Base-by-base conservation (phyloP, 2,797 vertebrate genomes). In the Labroides dimidiatus region DNA sequence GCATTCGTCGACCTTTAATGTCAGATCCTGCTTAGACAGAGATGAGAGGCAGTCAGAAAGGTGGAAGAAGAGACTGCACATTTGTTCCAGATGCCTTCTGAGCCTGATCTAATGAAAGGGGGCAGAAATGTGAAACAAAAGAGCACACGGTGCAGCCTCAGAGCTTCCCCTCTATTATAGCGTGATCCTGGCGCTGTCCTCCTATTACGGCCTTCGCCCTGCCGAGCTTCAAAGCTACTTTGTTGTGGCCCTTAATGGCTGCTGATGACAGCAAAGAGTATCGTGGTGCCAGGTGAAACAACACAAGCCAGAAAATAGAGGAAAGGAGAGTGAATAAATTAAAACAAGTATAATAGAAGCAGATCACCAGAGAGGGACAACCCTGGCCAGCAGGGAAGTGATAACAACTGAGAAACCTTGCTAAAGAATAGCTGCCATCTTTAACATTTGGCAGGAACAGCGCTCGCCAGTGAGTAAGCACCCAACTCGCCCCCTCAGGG, bases 151-250 rank as follows among this genome's bases (percentile, higher is more conserved):
- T 23, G 64, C 45, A 72, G 82, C 59, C 79, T 39, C 37, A 10
- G 58, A 79, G 81, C 64, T 69, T 69, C 72, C 43, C 53, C 55
- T 80, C 72, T 60, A 81, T 84, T 75, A 76, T 12, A 70, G 30
- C 19, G 14, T 41, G 72, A 71, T 78, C 63, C 48, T 41, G 56
- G 61, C 77, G 81, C 72, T 42, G 68, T 80, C 77, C 80, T 78
- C 70, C 76, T 50, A 80, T 84, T 83, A 82, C 58, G 17, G 75
- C 41, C 72, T 45, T 54, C 75, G 72, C 72, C 78, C 72, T 33
- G 74, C 75, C 68, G 66, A 69, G 85, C 87, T 90, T 90, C 89
- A 91, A 89, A 92, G 86, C 69, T 72, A 81, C 84, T 90, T 90
- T 87, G 86, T 84, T 84, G 89, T 75, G 87, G 66, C 27, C 21